A percentile compares a stretch with the other conserved stretches of the same genome.
Conservation (phyloP, 2,113 vertebrate genomes). For the Morone saxatilis region DNA sequence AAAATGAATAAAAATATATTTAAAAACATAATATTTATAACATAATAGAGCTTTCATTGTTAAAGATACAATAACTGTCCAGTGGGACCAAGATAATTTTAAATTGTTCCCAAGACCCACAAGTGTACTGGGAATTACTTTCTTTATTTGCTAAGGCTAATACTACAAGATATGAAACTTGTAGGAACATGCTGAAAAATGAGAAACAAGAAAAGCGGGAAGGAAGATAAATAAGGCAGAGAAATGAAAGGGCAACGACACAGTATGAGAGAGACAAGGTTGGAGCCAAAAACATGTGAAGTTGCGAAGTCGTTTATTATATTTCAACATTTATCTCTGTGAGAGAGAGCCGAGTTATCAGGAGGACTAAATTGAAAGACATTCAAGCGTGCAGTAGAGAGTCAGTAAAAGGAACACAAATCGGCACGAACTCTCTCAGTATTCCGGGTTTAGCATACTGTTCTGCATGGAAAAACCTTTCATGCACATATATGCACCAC, state of each 20-base stretch:
- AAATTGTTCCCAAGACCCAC: conserved; percentile 24
- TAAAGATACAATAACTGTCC: conserved; percentile 13
- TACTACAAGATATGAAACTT: conserved; percentile 59
- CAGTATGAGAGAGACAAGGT: conserved; percentile 35
- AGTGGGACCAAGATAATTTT: conserved; percentile 19
- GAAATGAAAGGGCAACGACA: conserved; percentile 28
- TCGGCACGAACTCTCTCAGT: conserved; percentile 45
- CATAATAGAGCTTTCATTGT: conserved; percentile 6
- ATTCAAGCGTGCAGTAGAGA: conserved; percentile 74
- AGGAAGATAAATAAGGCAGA: conserved; percentile 54
- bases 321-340: conserved; percentile 76
- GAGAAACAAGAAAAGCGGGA: conserved; percentile 49
- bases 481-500: conserved; percentile 6
- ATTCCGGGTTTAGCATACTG: conserved; percentile 47
- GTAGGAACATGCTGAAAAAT: conserved; percentile 59
- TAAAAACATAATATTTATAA: not conserved
- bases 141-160: conserved; percentile 49
- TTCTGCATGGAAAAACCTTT: conserved; percentile 46
- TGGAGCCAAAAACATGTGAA: conserved; percentile 57
- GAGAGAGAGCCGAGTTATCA: conserved; percentile 70
- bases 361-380: conserved; percentile 79
- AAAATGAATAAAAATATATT: not conserved
- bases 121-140: conserved; percentile 26
- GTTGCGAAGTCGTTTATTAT: conserved; percentile 71
- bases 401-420: conserved; percentile 63